Evolutionary conservation across 2,113 vertebrate genomes (phyloP), one percentile per base, ranked within the genome.

Genomic region (Mirounga angustirostris): DNA sequence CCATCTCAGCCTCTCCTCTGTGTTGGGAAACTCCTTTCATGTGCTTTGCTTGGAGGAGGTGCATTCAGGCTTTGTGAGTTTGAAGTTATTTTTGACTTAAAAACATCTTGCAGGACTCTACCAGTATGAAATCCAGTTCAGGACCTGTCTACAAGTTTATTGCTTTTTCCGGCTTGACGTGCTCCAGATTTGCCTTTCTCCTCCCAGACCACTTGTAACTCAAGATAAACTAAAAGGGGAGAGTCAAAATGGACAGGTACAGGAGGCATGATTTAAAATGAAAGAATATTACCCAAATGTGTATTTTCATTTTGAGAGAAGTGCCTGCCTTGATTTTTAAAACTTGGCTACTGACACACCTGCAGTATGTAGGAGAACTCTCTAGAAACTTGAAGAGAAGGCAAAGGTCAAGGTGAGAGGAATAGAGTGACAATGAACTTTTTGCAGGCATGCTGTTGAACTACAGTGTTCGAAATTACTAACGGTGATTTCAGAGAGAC

Each of bases 371-470:
- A 0, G 61, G 50, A 81, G 46, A 95, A 28, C 11, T 6, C 13
- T 9, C 12, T 40, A 26, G 65, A n/a, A 96, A 95, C 80, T 67
- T 79, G 84, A 95, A 36, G 14, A 69, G 86, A 96, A 93, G 61
- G 82, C 58, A 67, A 90, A 96, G 87, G 73, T 85, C 69, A 61
- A 61, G 40, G 69, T 86, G 97, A 89, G 1, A 15, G 82, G 88
- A 87, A 40, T 1, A 94, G 89, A 74, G 8, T 2, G 54, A 18
- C 93, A n/a, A 8, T 79, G 71, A 40, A 61, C 2, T n/a, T 71
- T 97, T 96, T 97, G 73, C 30, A 93, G 71, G 40, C 40, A 7
- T 40, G 5, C 5, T 95, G 91, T 96, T 95, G 71, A 95, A 94
- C 71, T 28, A 26, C 0, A 50, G 36, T 63, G 10, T 88, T 97